Percentiles rank a stretch among this genome's conserved stretches.
Conservation (phyloP, 2,113 vertebrate genomes). For the Cynopterus brachyotis region DNA sequence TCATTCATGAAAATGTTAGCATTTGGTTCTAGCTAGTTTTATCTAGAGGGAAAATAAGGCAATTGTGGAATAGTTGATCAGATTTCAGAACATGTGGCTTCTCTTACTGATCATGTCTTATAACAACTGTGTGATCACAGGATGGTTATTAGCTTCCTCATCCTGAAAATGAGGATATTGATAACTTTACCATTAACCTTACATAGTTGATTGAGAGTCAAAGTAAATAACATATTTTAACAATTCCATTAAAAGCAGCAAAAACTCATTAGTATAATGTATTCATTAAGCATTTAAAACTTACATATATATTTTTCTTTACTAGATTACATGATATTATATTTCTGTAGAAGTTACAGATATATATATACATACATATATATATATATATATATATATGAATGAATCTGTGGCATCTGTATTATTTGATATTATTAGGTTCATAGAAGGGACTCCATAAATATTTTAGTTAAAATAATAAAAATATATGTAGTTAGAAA, state of each 20-base stretch:
- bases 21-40: background rate
- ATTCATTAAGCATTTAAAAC: background rate
- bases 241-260: background rate
- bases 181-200: background rate
- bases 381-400: too few relatives aligned
- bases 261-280: background rate
- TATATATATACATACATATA: too few relatives aligned
- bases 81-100: background rate
- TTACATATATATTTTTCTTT: background rate
- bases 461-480: background rate
- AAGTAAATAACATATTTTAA: background rate
- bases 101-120: background rate
- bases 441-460: background rate
- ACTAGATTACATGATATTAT: background rate
- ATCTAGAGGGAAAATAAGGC: background rate
- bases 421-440: background rate
- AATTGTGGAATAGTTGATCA: background rate
- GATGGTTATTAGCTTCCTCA: background rate
- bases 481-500: background rate
- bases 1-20: background rate
- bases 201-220: background rate
- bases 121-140: rapidly evolving
- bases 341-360: background rate
- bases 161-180: background rate
- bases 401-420: too few relatives aligned